Base-by-base conservation (phyloP, 2,113 vertebrate species). In the Thryonomys swinderianus region DNA sequence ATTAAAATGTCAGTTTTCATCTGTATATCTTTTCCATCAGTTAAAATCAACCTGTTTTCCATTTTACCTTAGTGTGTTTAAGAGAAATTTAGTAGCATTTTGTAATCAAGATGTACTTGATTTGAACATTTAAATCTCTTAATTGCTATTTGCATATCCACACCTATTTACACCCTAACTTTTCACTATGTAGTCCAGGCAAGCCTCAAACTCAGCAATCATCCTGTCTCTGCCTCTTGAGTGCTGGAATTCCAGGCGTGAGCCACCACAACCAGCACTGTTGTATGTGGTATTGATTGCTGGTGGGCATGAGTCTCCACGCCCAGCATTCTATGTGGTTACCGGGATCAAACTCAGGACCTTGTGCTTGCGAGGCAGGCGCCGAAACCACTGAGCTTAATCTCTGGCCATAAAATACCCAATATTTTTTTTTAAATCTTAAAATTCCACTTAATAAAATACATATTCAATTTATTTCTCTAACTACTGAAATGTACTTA, bases 1-100 rank as follows among this genome's bases (percentile, higher is more conserved):
- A 88, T 48, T 93, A 95, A 88, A 88, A 2, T 25, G 81, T 88
- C 40, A 88, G 13, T 48, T 95, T 89, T 94, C 6, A 78, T 78
- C 55, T 69, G n/a, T 40, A 20, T 66, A 37, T 62, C 11, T 59
- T 78, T 85, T 80, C 17, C 59, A 71, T 78, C 45, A 88, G 34
- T 81, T 40, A 78, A 90, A 89, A 84, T 74, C 45, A 82, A 18
- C 30, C 74, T 88, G 82, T 87, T 2, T 74, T 45, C 4, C 74
- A 40, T 78, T 94, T 71, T 69, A 14, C 10, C 7, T 87, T 45
- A 59, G 6, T 69, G 55, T n/a, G 3, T 7, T 53, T 82, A 51
- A 90, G 10, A 10, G 92, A 88, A 69, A 57, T 84, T 90, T 3
- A 34, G 1, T 53, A 90, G 1, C 37, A 80, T 7, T 48, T 42